Percentiles rank a stretch among this genome's conserved stretches.
phyloP scores from a whole-genome alignment of 2,113 vertebrate species.

The Toxotes jaculatrix region DNA sequence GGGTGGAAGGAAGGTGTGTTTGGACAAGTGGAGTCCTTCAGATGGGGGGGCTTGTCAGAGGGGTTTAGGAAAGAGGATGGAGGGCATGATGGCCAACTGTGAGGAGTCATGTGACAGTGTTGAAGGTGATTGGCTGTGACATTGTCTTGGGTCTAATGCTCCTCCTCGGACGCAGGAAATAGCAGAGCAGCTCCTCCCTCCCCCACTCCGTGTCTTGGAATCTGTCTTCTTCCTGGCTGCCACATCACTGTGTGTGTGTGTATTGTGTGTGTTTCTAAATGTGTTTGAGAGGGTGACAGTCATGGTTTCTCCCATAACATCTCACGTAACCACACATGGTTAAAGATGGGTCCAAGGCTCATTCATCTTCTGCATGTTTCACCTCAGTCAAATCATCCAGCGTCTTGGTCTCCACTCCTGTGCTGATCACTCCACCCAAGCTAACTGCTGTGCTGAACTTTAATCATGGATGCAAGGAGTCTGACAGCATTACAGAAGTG shows the following conservation, averaged over 20 bases:
- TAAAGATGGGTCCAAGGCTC: neutral
- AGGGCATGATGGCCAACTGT: conserved; percentile 42
- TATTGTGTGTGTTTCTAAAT: conserved; percentile 31
- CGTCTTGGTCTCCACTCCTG: neutral
- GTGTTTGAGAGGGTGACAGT: neutral
- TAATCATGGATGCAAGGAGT: too few relatives aligned
- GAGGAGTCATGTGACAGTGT: conserved; percentile 62
- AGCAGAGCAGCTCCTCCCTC: conserved; percentile 42
- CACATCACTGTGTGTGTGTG: conserved; percentile 29
- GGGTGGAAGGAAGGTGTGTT: conserved; percentile 36
- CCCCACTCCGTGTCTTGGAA: conserved; percentile 12
- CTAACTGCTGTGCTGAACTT: too few relatives aligned
- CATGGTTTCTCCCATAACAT: conserved; percentile 13
- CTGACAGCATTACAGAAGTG: too few relatives aligned
- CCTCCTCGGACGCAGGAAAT: conserved; percentile 71
- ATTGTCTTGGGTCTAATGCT: conserved; percentile 74
- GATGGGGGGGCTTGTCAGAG: conserved; percentile 58
- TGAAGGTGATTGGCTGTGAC: conserved; percentile 81
- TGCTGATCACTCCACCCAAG: too few relatives aligned
- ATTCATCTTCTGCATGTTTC: neutral
- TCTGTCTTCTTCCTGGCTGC: conserved; percentile 50
- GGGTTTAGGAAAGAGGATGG: conserved; percentile 47
- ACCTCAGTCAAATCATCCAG: neutral
- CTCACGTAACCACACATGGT: neutral
- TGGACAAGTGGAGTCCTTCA: conserved; percentile 58